Percentiles rank a stretch among this genome's conserved stretches.
phyloP scores from a whole-genome alignment of 2,888 invertebrate genomes.

The Andrena trimmerana region DNA sequence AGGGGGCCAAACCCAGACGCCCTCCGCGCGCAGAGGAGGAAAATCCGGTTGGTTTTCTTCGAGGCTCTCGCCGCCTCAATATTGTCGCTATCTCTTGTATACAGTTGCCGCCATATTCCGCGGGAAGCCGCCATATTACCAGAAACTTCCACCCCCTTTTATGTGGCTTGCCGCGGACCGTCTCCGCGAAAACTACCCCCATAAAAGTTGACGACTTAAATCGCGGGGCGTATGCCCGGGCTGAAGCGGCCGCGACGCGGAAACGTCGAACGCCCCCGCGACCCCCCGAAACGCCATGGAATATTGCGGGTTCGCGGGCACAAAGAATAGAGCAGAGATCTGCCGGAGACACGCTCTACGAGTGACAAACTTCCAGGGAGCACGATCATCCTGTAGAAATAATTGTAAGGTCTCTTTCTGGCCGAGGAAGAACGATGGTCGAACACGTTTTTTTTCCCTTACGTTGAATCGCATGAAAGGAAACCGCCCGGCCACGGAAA shows the following conservation, averaged over 20 bases:
- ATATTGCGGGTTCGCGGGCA: constrained; percentile 29
- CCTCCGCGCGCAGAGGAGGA: constrained; percentile 2
- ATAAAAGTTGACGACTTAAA: constrained; percentile 84
- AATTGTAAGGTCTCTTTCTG: constrained; percentile 2
- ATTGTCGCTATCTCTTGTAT: constrained; percentile 83
- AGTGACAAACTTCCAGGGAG: background rate
- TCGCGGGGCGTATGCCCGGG: constrained; percentile 80
- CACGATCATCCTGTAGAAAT: background rate
- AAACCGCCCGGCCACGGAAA: constrained; percentile 27
- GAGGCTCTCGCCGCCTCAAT: constrained; percentile 74
- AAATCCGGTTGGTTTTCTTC: constrained; percentile 63
- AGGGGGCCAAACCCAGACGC: constrained; percentile 25
- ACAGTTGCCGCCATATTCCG: constrained; percentile 83
- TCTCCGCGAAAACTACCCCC: constrained; percentile 82
- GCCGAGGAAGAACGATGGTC: background rate
- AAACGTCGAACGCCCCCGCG: constrained; percentile 56
- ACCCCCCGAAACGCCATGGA: constrained; percentile 45
- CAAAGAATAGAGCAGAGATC: no score
- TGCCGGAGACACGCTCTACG: no score
- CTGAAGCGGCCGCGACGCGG: constrained; percentile 26
- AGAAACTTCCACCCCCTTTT: constrained; percentile 77
- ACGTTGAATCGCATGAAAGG: background rate
- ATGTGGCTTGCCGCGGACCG: constrained; percentile 75
- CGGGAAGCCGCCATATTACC: constrained; percentile 82
- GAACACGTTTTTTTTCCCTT: background rate